These are phyloP conservation scores for Lepus europaeus DNA, from an alignment of 2,113 vertebrate species.

Conservation along the genomic window DNA sequence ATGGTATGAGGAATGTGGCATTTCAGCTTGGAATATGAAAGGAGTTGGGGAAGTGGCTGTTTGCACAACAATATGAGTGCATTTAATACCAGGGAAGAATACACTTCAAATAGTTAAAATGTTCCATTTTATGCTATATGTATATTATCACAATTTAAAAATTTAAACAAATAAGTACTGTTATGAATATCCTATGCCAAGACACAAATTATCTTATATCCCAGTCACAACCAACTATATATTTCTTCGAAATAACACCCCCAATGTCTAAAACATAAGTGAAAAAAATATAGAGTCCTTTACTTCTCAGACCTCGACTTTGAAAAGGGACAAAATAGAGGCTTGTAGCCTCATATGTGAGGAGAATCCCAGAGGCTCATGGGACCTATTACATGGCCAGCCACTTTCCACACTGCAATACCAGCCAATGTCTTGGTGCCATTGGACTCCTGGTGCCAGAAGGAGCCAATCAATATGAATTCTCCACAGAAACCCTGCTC, in stretches of 20 bases:
- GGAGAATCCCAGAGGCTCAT: neutral
- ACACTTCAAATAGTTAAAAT: neutral
- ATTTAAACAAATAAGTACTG: neutral
- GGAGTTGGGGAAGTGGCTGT: neutral
- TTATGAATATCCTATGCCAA: neutral
- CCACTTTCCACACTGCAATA: neutral
- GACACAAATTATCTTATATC: neutral
- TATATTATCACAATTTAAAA: slow-evolving; percentile 5
- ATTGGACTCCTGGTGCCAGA: neutral
- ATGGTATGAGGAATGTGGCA: neutral
- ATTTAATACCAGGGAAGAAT: neutral
- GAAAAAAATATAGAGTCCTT: neutral
- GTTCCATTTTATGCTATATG: neutral
- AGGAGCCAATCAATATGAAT: neutral
- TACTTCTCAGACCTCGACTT: neutral
- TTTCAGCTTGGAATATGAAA: neutral
- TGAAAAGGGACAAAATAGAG: neutral
- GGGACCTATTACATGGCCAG: neutral
- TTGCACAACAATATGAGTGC: neutral
- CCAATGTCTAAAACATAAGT: neutral
- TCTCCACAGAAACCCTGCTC: neutral
- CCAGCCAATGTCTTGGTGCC: neutral
- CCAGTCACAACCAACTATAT: neutral
- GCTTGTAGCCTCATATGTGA: neutral
- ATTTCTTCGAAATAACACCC: slow-evolving; percentile 28